Conservation (phyloP, 1,140 invertebrate species). For the Anastrepha ludens region DNA sequence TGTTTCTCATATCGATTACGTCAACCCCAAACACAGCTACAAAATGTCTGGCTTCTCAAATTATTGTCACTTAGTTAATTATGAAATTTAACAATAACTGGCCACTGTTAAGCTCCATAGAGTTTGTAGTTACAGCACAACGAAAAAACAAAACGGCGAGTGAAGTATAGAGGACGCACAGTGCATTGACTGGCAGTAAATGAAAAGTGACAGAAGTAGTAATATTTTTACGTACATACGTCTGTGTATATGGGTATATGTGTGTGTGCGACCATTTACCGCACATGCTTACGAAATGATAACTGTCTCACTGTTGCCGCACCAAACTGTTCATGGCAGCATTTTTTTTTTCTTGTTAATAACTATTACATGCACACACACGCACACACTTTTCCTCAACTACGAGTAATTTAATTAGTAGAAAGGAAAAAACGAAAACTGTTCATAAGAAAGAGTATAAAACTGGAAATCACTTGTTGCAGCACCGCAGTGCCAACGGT, state of each 20-base stretch:
- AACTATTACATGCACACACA: neutral
- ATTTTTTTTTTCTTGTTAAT: neutral
- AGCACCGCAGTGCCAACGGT: slow-evolving; percentile 37
- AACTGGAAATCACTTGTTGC: slow-evolving; percentile 52
- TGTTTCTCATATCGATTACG: neutral
- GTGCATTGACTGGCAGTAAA: neutral
- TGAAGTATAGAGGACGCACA: neutral
- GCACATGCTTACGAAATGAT: slow-evolving; percentile 12
- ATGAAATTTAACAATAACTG: neutral
- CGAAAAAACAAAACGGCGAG: neutral
- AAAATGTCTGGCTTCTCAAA: neutral
- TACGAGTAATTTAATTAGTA: neutral
- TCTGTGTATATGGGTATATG: no score
- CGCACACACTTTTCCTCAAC: neutral
- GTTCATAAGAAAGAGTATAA: neutral
- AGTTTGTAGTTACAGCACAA: no score
- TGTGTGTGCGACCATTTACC: neutral
- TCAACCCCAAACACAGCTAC: neutral
- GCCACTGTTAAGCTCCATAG: no score
- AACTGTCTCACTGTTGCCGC: slow-evolving; percentile 15
- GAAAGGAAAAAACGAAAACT: slow-evolving; percentile 45
- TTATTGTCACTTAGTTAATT: slow-evolving; percentile 19
- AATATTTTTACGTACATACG: neutral
- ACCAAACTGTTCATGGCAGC: neutral
- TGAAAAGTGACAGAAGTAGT: neutral